phyloP scores from a whole-genome alignment of 1,140 invertebrate species.

The Diachasmimorpha longicaudata region DNA sequence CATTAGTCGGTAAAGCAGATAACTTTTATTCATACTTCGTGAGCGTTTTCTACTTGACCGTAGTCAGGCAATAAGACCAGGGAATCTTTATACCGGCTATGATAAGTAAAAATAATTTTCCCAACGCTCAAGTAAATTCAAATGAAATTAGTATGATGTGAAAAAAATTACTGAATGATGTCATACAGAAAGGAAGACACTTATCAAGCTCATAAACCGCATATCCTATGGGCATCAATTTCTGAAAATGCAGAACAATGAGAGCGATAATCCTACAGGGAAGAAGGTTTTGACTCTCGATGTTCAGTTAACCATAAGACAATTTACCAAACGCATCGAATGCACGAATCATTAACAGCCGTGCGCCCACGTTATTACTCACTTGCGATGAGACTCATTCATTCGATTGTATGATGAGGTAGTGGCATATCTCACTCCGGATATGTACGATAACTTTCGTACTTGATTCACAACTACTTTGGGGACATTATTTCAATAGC shows the following conservation, averaged over 20 bases:
- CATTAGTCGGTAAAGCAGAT: background rate
- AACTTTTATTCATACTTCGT: too few relatives aligned
- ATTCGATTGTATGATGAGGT: background rate
- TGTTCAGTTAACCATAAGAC: background rate
- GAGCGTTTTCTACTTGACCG: background rate
- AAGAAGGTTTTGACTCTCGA: background rate
- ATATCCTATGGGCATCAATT: background rate
- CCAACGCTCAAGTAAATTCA: background rate
- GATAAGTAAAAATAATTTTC: background rate
- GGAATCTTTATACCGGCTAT: background rate
- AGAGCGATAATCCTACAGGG: background rate
- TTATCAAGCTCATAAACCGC: background rate
- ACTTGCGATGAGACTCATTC: background rate
- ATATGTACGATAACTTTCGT: constrained; percentile 21
- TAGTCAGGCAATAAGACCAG: background rate
- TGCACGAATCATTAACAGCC: too few relatives aligned
- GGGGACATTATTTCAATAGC: background rate
- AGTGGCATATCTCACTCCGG: background rate
- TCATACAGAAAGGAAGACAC: constrained; percentile 4
- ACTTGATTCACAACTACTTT: background rate
- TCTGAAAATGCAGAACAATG: background rate
- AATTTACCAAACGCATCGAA: background rate
- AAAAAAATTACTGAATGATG: background rate
- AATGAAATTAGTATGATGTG: background rate
- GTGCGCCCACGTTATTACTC: background rate